Evolutionary conservation across 2,113 vertebrate species (phyloP).

Genomic region (Channa maculata): DNA sequence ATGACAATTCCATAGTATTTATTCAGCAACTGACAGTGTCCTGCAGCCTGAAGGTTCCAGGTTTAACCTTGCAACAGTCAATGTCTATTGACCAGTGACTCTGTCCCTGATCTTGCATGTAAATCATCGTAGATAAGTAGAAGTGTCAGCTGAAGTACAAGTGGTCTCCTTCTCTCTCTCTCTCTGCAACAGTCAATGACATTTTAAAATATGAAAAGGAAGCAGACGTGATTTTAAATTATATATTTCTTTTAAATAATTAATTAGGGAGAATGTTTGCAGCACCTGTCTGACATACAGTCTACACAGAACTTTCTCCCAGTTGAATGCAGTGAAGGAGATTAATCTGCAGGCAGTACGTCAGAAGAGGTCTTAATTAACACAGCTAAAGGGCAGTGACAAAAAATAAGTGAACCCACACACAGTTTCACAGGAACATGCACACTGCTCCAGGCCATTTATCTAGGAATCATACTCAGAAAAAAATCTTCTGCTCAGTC

Average conservation of each 20-base stretch:
- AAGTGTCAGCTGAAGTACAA: constrained; percentile 4
- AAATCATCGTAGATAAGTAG: not conserved
- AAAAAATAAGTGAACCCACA: constrained; percentile 27
- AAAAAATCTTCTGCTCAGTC: not conserved
- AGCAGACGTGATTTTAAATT: constrained; percentile 3
- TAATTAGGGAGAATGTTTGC: not conserved
- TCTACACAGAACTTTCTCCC: not conserved
- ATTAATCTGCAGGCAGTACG: constrained; percentile 5
- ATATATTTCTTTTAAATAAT: constrained; percentile 9
- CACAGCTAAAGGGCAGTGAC: constrained; percentile 15
- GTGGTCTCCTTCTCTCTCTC: not conserved
- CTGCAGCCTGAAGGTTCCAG: not conserved
- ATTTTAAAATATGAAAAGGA: constrained; percentile 9
- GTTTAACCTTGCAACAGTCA: constrained; percentile 35
- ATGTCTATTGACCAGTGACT: constrained; percentile 18
- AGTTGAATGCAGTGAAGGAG: not conserved
- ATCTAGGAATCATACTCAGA: constrained; percentile 8
- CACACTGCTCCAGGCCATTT: constrained; percentile 19
- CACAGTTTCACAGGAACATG: not conserved
- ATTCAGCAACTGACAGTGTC: constrained; percentile 6
- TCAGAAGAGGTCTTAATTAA: constrained; percentile 33
- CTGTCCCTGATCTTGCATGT: not conserved
- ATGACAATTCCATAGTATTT: not conserved
- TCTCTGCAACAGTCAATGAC: not conserved
- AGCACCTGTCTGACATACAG: not conserved